Conservation (phyloP, 2,113 vertebrate genomes). For the Tringa solitaria region DNA sequence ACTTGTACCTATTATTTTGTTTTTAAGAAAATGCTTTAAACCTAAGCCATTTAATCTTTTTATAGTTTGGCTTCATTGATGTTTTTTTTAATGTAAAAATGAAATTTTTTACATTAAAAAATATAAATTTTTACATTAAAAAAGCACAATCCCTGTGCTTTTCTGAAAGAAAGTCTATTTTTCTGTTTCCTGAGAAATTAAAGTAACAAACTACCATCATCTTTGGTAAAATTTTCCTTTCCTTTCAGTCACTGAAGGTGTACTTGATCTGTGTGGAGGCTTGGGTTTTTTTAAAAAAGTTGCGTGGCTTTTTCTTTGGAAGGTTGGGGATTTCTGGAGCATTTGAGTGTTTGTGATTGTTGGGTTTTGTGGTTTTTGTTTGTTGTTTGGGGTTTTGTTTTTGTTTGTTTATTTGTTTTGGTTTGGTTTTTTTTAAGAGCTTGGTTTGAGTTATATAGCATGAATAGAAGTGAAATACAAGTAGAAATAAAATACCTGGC, state of each 20-base stretch:
- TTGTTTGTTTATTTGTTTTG: background rate
- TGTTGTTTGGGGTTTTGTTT: too few relatives aligned
- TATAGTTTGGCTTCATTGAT: background rate
- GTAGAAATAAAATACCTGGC: background rate
- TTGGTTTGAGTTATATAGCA: background rate
- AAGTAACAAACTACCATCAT: background rate
- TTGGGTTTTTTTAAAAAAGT: background rate
- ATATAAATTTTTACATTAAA: too few relatives aligned
- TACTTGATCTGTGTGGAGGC: background rate
- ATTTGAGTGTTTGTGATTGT: background rate
- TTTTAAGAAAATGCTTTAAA: background rate
- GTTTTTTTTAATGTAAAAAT: background rate
- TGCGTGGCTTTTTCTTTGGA: background rate
- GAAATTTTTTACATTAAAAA: too few relatives aligned
- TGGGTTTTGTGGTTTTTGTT: too few relatives aligned
- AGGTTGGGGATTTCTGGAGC: background rate
- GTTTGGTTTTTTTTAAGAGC: background rate
- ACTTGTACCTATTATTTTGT: background rate
- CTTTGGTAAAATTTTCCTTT: background rate
- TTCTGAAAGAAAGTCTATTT: background rate
- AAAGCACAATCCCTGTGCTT: too few relatives aligned
- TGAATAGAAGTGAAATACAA: background rate
- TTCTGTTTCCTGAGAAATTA: background rate
- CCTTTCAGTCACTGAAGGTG: background rate
- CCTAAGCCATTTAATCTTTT: background rate